These are phyloP conservation scores for Tachina fera DNA, from an alignment of 2,888 invertebrate genomes.

Conservation along the genomic window DNA sequence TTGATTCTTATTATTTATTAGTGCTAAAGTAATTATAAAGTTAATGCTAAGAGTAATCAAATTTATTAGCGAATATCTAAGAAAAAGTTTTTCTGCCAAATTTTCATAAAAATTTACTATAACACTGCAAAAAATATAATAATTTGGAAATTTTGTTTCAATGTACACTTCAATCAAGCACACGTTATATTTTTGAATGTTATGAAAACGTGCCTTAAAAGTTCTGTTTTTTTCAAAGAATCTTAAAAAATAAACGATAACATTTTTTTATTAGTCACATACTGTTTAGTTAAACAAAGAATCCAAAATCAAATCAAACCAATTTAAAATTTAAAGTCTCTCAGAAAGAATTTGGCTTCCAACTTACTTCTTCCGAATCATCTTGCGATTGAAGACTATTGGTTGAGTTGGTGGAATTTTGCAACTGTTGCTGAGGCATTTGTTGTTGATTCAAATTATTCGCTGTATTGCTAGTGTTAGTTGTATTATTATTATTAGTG, in stretches of 20 bases:
- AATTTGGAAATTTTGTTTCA: too few relatives aligned
- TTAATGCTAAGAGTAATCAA: too few relatives aligned
- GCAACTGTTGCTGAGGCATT: constrained; percentile 74
- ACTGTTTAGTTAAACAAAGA: neutral
- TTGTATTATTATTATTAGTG: constrained; percentile 53
- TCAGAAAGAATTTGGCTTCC: neutral
- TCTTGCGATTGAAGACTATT: constrained; percentile 82
- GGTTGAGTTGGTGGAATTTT: constrained; percentile 80
- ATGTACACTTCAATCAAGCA: too few relatives aligned
- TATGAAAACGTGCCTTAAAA: constrained; percentile 22
- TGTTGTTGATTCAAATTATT: constrained; percentile 77
- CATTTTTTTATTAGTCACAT: neutral
- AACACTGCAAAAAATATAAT: too few relatives aligned
- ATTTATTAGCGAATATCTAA: too few relatives aligned
- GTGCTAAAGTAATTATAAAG: too few relatives aligned
- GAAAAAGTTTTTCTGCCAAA: too few relatives aligned
- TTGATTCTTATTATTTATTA: too few relatives aligned
- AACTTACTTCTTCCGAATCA: constrained; percentile 81
- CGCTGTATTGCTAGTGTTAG: constrained; percentile 73
- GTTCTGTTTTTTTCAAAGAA: constrained; percentile 15
- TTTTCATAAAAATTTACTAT: too few relatives aligned
- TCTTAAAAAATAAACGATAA: constrained; percentile 10
- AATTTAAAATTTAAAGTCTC: neutral
- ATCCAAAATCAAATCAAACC: neutral
- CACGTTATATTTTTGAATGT: too few relatives aligned